Evolutionary conservation across 1,140 invertebrate genomes (phyloP), one percentile per base, ranked within the genome.

Genomic region (Cylas formicarius): DNA sequence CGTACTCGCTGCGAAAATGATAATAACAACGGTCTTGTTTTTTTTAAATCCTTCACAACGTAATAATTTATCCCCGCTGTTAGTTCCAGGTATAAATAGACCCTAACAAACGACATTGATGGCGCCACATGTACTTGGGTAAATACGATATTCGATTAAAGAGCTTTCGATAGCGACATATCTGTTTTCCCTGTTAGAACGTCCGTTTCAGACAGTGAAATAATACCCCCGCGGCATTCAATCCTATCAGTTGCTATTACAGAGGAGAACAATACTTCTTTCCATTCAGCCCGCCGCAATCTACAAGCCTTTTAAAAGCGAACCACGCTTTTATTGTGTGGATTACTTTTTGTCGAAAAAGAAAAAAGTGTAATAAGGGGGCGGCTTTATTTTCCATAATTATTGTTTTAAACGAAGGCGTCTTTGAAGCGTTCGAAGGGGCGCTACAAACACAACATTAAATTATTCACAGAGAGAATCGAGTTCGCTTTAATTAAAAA

Each of bases 151-250:
- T 33, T 33, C 40, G 40, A 42, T 42, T 42, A 42, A 38, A 38
- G 35, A 38, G 40, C 26, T 42, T 42, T 42, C 40, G 24, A 42
- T 42, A 42, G 34, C 26, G 40, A 42, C 40, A 28, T 42, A 42
- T 42, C 40, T 42, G 29, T 33, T 42, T 42, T 42, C 19, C 40
- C 20, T 42, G 23, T 24, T 38, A 38, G 23, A 38, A 38, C 18
- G 35, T 38, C 27, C 35, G 40, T 42, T 41, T 8, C 19, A 41
- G 38, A 38, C 36, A 26, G 10, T 22, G 38, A 19, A 41, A 41
- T 41, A 41, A 41, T 41, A 24, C 38, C 38, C 38, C 24, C 24
- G n/a, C 22, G 13, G 38, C 38, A 29, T 24, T 41, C 38, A 41
- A 41, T 41, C 38, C 38, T 41, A 41, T 41, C 38, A 31, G 38